A percentile compares a stretch with the other conserved stretches of the same genome.
phyloP scores from a whole-genome alignment of 2,113 vertebrate species.

The Megalops atlanticus region DNA sequence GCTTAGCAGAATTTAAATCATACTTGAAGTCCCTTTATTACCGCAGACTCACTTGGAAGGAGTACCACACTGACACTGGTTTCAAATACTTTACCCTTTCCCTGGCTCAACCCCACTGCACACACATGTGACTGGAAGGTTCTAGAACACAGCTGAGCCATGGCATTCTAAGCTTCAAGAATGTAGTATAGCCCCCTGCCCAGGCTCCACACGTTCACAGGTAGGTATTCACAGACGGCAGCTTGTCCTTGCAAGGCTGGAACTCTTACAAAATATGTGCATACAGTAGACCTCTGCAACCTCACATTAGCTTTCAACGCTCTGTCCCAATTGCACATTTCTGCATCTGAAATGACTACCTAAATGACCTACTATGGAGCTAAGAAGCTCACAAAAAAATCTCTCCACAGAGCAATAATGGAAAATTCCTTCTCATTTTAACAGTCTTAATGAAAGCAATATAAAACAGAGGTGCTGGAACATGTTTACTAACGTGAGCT shows the following conservation, averaged over 20 bases:
- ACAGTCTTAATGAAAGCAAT: conserved; percentile 46
- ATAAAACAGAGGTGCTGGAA: conserved; percentile 49
- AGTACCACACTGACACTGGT: too few relatives aligned
- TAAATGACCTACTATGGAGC: not conserved
- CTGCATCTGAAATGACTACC: not conserved
- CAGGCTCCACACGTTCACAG: not conserved
- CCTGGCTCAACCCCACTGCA: not conserved
- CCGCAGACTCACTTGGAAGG: not conserved
- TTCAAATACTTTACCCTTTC: not conserved
- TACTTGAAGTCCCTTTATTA: too few relatives aligned
- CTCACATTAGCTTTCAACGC: not conserved
- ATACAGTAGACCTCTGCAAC: not conserved
- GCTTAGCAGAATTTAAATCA: too few relatives aligned
- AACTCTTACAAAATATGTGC: not conserved
- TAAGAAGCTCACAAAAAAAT: not conserved
- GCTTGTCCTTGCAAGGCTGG: not conserved
- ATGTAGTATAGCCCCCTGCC: too few relatives aligned
- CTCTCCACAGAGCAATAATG: not conserved
- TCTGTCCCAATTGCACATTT: not conserved
- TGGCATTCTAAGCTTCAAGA: not conserved
- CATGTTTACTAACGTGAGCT: conserved; percentile 69
- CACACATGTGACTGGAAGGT: not conserved
- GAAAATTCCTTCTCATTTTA: not conserved
- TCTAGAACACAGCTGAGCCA: not conserved
- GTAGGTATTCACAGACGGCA: not conserved